A percentile compares a stretch with the other conserved stretches of the same genome.
phyloP scores from a whole-genome alignment of 1,140 invertebrate genomes.

The Bacillus rossius region DNA sequence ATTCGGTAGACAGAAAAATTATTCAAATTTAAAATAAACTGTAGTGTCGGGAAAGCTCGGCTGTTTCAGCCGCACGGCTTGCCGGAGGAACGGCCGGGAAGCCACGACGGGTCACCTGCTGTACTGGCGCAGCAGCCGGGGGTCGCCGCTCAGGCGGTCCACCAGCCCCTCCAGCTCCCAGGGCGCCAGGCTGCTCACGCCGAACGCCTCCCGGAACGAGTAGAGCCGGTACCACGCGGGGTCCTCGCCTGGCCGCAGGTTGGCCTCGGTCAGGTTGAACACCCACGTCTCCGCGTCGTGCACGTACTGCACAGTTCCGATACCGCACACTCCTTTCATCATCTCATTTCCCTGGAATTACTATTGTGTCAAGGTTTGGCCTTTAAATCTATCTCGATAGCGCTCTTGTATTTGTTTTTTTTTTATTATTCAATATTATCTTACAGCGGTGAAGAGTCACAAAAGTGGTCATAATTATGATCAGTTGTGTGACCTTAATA shows the following conservation, averaged over 20 bases:
- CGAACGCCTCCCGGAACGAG: conserved; percentile 58
- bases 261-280: conserved; percentile 72
- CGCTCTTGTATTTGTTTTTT: no score
- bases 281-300: conserved; percentile 66
- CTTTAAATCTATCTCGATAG: no score
- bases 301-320: conserved; percentile 50
- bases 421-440: no score
- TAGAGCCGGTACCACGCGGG: conserved; percentile 64
- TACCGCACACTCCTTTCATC: no score
- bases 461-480: no score
- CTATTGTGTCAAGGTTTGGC: no score
- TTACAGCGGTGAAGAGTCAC: no score
- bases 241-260: conserved; percentile 45
- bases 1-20: background rate
- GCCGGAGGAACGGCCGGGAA: no score
- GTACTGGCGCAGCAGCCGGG: conserved; percentile 35
- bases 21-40: background rate
- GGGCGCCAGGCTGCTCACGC: conserved; percentile 40
- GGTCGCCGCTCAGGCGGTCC: conserved; percentile 31
- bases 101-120: no score
- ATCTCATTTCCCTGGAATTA: no score
- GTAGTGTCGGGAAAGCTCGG: background rate
- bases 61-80: no score
- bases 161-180: conserved; percentile 37
- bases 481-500: no score